Conservation (phyloP, 2,113 vertebrate genomes). For the Hippopotamus amphibius region DNA sequence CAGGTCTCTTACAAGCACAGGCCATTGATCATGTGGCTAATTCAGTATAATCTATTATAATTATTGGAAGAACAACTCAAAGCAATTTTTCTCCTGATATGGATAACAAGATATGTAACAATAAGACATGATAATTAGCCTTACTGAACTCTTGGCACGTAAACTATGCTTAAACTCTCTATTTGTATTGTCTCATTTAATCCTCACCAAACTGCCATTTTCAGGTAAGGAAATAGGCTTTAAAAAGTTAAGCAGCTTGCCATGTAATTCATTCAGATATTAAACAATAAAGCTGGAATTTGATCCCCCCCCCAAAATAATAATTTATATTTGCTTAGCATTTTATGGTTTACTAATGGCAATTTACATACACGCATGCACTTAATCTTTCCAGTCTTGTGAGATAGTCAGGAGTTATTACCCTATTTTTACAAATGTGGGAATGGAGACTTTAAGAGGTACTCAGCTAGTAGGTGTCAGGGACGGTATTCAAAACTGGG, state of each 20-base stretch:
- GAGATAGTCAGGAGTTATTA: neutral
- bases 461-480: neutral
- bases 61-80: slow-evolving; percentile 18
- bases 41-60: neutral
- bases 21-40: neutral
- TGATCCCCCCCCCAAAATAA: neutral
- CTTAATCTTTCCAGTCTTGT: neutral
- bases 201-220: slow-evolving; percentile 8
- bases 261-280: neutral
- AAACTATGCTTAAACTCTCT: neutral
- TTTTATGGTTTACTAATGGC: neutral
- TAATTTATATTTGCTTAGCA: neutral
- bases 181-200: neutral
- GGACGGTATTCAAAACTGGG: neutral
- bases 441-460: neutral
- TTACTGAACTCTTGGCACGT: neutral
- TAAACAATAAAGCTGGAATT: slow-evolving; percentile 29
- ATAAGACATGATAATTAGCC: neutral
- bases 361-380: neutral
- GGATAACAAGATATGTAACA: neutral
- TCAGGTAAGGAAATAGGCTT: slow-evolving; percentile 21
- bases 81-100: slow-evolving; percentile 16
- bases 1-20: neutral
- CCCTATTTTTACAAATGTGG: neutral
- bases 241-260: slow-evolving; percentile 24